Evolutionary conservation across 2,797 vertebrate genomes (phyloP), one percentile per base, ranked within the genome.

Genomic region (Enteromius afrohamiltoni): DNA sequence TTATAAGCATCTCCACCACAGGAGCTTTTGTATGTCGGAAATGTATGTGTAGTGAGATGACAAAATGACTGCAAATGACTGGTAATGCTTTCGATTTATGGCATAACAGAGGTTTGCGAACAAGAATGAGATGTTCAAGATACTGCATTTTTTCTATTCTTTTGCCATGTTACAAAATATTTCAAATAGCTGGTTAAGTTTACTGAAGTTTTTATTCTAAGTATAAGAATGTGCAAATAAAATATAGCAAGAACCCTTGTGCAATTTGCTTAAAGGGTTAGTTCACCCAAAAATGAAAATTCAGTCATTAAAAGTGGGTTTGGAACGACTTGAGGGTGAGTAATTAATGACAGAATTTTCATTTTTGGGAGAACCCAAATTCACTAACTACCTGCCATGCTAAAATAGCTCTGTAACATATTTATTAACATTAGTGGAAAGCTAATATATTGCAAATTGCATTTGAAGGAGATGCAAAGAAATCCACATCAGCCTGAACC

Each of bases 401-500:
- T 37, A 37, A 67, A 37, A 37, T 37, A 37, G 9, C 31, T 0
- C 34, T 21, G 31, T 37, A 21, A 19, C 31, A 67, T 68, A 68
- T 23, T 23, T 19, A 71, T 49, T 68, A 19, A 47, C 0, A 2
- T 37, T 45, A 0, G 62, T 16, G 45, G 21, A 79, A 67, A n/a
- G 19, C 14, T 16, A 69, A 55, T 13, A 70, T 11, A 75, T 68
- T 40, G 16, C 21, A 40, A 17, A 58, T 16, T 17, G 49, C 49
- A 53, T 53, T 14, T 34, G 17, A 17, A 75, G 17, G 79, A 84
- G 9, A 79, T 34, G 74, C 60, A 86, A 84, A 88, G 51, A 42
- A 58, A 60, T 53, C 16, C 34, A 53, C 42, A 62, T 55, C 62
- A 80, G 51, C 81, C 86, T 88, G 86, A 92, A 89, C 88, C 85